These are phyloP conservation scores for Brachycybe producta DNA, from an alignment of 2,888 invertebrate species.

Conservation along the genomic window DNA sequence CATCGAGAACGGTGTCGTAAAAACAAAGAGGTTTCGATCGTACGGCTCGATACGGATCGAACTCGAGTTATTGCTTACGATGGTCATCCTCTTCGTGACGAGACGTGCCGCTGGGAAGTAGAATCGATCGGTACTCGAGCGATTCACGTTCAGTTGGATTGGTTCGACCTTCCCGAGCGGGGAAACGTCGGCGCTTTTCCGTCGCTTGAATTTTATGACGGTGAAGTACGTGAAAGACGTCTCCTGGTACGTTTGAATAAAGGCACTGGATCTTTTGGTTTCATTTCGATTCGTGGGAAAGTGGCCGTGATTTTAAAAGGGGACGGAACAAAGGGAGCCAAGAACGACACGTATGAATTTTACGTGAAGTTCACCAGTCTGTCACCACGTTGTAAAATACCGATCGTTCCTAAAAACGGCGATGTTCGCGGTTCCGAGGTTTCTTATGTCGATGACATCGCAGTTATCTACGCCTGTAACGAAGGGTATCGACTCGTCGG, in stretches of 20 bases:
- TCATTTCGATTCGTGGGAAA: neutral
- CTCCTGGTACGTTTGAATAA: neutral
- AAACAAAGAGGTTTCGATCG: too few relatives aligned
- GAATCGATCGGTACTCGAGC: too few relatives aligned
- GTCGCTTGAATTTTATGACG: neutral
- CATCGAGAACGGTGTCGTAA: too few relatives aligned
- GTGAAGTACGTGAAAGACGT: neutral
- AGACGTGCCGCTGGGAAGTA: too few relatives aligned
- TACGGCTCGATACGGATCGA: too few relatives aligned
- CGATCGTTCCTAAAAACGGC: slow-evolving; percentile 3
- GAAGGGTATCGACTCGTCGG: slow-evolving; percentile 1
- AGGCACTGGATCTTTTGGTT: neutral
- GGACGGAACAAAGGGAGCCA: neutral
- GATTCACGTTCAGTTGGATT: too few relatives aligned
- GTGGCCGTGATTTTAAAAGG: neutral
- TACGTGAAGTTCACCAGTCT: neutral
- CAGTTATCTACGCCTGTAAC: neutral
- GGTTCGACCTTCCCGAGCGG: too few relatives aligned
- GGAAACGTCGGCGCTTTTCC: too few relatives aligned
- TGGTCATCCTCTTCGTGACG: too few relatives aligned
- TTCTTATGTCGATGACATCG: neutral
- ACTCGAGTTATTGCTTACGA: too few relatives aligned
- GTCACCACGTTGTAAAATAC: neutral
- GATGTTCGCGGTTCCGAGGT: neutral
- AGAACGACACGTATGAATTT: neutral